These are phyloP conservation scores for Stigmatopora argus DNA, from an alignment of 2,113 vertebrate genomes.

Conservation along the genomic window DNA sequence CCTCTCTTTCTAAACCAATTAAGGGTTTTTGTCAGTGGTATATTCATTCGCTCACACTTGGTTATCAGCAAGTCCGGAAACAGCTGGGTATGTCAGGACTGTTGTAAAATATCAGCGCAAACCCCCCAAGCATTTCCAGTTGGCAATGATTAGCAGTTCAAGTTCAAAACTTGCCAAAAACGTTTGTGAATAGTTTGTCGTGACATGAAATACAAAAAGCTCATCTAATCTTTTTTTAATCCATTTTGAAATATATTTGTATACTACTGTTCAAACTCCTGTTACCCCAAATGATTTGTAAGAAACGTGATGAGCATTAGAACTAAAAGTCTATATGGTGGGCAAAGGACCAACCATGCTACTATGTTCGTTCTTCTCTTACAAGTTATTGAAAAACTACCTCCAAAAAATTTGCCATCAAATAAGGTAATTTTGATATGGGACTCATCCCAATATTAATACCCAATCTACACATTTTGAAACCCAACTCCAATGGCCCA, in stretches of 20 bases:
- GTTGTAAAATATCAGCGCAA: background rate
- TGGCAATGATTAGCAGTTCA: background rate
- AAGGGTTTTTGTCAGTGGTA: background rate
- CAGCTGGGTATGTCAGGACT: background rate
- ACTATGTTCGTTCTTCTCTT: background rate
- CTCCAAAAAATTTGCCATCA: too few relatives aligned
- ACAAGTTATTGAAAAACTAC: background rate
- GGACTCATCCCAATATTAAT: too few relatives aligned
- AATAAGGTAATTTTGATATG: too few relatives aligned
- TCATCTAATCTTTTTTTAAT: too few relatives aligned
- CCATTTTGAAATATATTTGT: background rate
- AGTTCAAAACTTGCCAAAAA: background rate
- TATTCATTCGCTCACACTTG: background rate
- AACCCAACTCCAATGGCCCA: too few relatives aligned
- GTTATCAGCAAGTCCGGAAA: background rate
- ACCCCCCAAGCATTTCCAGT: too few relatives aligned
- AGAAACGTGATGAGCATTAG: background rate
- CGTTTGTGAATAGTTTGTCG: too few relatives aligned
- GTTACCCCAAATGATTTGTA: background rate
- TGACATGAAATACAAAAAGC: too few relatives aligned
- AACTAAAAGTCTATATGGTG: background rate
- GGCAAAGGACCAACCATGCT: background rate
- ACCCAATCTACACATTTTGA: too few relatives aligned
- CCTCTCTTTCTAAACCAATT: background rate
- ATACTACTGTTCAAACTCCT: background rate